phyloP scores from a whole-genome alignment of 2,888 invertebrate species.

The Ceraclea dissimilis region DNA sequence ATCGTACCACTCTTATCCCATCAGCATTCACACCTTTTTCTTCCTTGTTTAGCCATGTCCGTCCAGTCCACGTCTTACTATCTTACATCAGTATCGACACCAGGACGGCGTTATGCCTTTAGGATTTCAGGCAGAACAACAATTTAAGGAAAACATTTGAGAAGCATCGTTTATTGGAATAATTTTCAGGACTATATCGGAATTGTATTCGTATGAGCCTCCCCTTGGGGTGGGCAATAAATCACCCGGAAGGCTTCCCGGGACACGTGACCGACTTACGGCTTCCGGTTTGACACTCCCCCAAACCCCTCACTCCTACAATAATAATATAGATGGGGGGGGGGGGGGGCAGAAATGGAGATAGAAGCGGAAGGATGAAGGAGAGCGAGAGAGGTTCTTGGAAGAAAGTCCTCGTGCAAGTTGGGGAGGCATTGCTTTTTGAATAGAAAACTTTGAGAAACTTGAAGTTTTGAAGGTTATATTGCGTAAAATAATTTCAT shows the following conservation, averaged over 20 bases:
- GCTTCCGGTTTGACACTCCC: constrained; percentile 22
- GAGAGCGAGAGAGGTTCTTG: constrained; percentile 1
- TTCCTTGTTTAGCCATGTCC: too few species aligned
- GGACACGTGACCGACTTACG: constrained; percentile 27
- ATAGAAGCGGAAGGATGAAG: not conserved
- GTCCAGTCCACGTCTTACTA: too few species aligned
- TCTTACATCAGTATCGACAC: too few species aligned
- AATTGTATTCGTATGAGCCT: constrained; percentile 25
- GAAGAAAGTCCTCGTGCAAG: not conserved
- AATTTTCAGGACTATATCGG: constrained; percentile 11
- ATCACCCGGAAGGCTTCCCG: constrained; percentile 25
- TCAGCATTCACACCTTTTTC: too few species aligned
- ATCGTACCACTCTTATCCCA: too few species aligned
- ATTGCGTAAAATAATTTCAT: constrained; percentile 1
- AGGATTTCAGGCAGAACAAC: too few species aligned
- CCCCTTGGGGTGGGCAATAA: constrained; percentile 21
- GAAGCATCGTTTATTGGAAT: constrained; percentile 1
- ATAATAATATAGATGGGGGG: not conserved
- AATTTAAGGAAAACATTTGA: not conserved
- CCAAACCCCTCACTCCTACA: not conserved
- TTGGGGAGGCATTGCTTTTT: too few species aligned
- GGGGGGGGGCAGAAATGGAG: too few species aligned
- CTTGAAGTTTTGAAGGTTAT: not conserved
- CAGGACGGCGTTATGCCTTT: too few species aligned
- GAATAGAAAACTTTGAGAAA: not conserved